Evolutionary conservation across 2,888 invertebrate species (phyloP).

Genomic region (Luperina nickerlii): DNA sequence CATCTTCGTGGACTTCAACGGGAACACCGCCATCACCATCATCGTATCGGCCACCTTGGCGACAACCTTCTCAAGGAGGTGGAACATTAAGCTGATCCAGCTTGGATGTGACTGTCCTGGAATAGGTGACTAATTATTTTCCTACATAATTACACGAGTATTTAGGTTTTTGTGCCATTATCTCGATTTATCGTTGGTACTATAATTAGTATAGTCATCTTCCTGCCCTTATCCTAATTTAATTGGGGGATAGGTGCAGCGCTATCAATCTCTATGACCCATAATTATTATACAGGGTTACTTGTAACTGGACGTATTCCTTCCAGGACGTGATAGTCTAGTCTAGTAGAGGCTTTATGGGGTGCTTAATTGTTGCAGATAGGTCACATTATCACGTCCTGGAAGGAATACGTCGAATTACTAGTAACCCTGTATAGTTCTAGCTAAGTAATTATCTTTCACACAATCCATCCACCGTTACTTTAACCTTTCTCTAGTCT

Average conservation of each 20-base stretch:
- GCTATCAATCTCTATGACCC: background rate
- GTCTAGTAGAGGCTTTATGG: too few species aligned
- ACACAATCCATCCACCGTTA: too few species aligned
- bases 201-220: background rate
- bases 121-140: conserved; percentile 86
- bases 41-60: conserved; percentile 91
- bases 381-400: too few species aligned
- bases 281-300: background rate
- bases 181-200: background rate
- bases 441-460: too few species aligned
- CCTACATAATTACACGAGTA: background rate
- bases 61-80: conserved; percentile 91
- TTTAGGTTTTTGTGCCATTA: background rate
- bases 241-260: background rate
- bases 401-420: too few species aligned
- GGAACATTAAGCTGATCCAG: conserved; percentile 94
- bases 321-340: too few species aligned
- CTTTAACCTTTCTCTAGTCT: too few species aligned
- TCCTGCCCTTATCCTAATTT: background rate
- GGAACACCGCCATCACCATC: conserved; percentile 92
- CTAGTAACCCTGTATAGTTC: too few species aligned
- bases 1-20: conserved; percentile 94
- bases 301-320: too few species aligned
- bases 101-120: conserved; percentile 93
- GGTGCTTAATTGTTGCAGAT: too few species aligned